Conservation (phyloP, 2,797 vertebrate genomes). For the Sebastes alutus region DNA sequence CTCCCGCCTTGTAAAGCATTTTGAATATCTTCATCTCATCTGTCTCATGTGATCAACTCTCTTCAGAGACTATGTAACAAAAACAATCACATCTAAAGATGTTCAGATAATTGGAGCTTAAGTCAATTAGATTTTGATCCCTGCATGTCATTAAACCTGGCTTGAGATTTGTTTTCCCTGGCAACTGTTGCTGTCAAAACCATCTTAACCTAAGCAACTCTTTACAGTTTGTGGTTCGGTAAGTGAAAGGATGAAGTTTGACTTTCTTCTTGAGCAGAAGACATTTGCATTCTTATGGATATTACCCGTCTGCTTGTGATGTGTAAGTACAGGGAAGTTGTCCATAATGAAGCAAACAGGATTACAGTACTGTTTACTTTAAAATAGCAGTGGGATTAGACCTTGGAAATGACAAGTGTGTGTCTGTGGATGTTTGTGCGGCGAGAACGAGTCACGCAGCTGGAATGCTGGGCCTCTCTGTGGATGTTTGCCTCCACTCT, state of each 20-base stretch:
- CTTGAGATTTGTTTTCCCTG: slow-evolving; percentile 1
- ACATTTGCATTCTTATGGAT: background rate
- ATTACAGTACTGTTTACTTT: slow-evolving; percentile 4
- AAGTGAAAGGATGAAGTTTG: background rate
- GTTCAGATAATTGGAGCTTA: slow-evolving; percentile 6
- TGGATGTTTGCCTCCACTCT: slow-evolving; percentile 50
- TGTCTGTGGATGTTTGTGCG: slow-evolving; percentile 43
- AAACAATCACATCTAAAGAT: slow-evolving; percentile 9
- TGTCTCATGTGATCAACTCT: background rate
- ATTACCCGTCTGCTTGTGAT: slow-evolving; percentile 6
- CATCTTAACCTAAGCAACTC: background rate
- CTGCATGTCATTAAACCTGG: slow-evolving; percentile 1
- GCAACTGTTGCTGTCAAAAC: slow-evolving; percentile 6
- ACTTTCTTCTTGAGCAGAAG: background rate
- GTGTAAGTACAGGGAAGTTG: background rate
- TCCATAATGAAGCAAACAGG: background rate
- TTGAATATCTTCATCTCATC: background rate
- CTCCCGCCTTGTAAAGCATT: background rate
- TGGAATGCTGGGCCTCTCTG: slow-evolving; percentile 73
- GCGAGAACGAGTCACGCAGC: slow-evolving; percentile 51
- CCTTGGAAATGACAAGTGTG: slow-evolving; percentile 48
- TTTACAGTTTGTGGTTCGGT: background rate
- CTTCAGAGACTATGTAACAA: background rate
- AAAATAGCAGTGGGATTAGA: slow-evolving; percentile 27
- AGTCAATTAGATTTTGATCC: slow-evolving; percentile 10